These are phyloP conservation scores for Polylopha cassiicola DNA, from an alignment of 2,888 invertebrate species.

Conservation along the genomic window DNA sequence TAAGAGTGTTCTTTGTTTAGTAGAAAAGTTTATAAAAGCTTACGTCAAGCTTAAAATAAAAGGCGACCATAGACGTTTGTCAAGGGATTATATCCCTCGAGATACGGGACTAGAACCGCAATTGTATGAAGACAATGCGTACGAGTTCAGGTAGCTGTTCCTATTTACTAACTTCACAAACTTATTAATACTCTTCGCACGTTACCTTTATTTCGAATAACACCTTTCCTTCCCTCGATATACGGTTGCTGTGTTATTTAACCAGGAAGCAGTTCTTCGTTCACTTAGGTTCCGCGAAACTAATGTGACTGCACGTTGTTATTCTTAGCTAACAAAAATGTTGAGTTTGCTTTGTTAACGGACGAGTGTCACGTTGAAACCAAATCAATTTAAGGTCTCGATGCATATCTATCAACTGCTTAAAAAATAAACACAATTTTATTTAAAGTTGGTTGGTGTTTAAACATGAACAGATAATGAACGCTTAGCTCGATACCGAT, in stretches of 20 bases:
- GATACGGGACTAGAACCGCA: constrained; percentile 49
- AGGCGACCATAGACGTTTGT: constrained; percentile 50
- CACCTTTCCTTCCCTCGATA: constrained; percentile 20
- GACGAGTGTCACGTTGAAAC: constrained; percentile 16
- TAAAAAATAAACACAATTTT: no score
- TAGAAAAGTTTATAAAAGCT: constrained; percentile 26
- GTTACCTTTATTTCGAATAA: constrained; percentile 25
- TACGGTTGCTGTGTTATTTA: neutral
- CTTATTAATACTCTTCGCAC: constrained; percentile 25
- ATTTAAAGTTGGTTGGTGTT: no score
- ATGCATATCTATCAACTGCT: no score
- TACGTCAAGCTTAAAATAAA: constrained; percentile 65
- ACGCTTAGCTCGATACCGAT: constrained; percentile 9
- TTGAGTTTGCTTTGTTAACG: constrained; percentile 16
- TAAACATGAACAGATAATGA: no score
- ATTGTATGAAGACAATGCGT: constrained; percentile 58
- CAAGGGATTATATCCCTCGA: constrained; percentile 58
- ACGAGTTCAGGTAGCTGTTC: constrained; percentile 64
- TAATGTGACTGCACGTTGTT: constrained; percentile 33
- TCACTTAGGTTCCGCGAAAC: constrained; percentile 42
- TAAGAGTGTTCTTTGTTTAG: constrained; percentile 3
- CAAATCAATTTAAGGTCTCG: no score
- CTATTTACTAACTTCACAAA: constrained; percentile 39
- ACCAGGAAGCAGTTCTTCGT: constrained; percentile 5
- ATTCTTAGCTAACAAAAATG: constrained; percentile 22